A percentile compares a stretch with the other conserved stretches of the same genome.
phyloP scores from a whole-genome alignment of 2,888 invertebrate genomes.

The Idaea straminata region DNA sequence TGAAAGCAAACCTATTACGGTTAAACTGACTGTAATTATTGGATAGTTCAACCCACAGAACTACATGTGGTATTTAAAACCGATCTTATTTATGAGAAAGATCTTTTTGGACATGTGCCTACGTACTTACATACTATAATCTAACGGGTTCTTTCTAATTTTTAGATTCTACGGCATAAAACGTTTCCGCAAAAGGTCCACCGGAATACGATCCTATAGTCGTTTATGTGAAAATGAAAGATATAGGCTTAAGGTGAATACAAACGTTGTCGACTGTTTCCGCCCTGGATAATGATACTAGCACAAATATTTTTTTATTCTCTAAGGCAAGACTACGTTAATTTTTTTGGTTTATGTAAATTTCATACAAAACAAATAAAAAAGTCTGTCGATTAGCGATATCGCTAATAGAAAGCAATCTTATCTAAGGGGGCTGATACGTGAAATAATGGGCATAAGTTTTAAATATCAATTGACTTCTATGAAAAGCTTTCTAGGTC shows the following conservation, averaged over 20 bases:
- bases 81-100: conserved; percentile 18
- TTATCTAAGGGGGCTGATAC: too few relatives aligned
- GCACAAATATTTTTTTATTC: too few relatives aligned
- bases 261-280: too few relatives aligned
- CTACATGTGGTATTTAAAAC: conserved; percentile 64
- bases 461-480: too few relatives aligned
- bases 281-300: too few relatives aligned
- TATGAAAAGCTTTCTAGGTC: not conserved
- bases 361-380: too few relatives aligned
- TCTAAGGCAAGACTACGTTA: too few relatives aligned
- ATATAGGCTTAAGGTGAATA: too few relatives aligned
- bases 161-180: not conserved
- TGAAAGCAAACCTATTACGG: conserved; percentile 55
- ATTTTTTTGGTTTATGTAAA: too few relatives aligned
- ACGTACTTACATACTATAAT: conserved; percentile 24
- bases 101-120: conserved; percentile 25
- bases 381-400: too few relatives aligned
- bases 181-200: not conserved
- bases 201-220: not conserved
- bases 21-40: conserved; percentile 60
- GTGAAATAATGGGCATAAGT: too few relatives aligned
- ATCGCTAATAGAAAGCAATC: too few relatives aligned
- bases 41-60: conserved; percentile 43
- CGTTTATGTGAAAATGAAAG: not conserved
- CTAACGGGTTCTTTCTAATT: conserved; percentile 27